Evolutionary conservation across 53 echinoderm and acorn worm species (phyloP), one percentile per base, ranked within the genome.

Genomic region (Echinarachnius parma): DNA sequence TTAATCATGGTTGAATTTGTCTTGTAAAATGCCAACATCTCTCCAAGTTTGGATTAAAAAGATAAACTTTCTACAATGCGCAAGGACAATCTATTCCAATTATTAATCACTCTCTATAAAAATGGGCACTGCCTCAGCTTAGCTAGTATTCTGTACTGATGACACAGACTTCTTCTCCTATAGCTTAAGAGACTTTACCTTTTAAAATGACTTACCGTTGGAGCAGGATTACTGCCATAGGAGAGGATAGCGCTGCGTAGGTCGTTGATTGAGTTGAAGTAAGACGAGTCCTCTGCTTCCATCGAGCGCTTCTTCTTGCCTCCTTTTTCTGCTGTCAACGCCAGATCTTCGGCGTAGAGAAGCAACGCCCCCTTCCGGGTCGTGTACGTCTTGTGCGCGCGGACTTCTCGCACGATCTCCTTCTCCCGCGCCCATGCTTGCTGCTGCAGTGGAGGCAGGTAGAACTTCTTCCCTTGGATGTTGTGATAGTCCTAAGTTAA

Each of bases 401-500:
- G 72, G 19, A 98, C 47, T 49, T 88, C 71, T 28, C 81, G 33
- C 14, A 76, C 59, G 16, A 80, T 79, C 23, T 86, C 34, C 54
- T 53, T 39, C 42, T 72, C 74, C 4, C 39, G 55, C 36, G 57
- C 25, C 74, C 74, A 94, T 32, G 90, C 85, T 39, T 78, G 80
- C 57, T 86, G 98, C 30, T 98, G 82, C 14, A 98, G 64, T 9
- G 98, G 98, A n/a, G 91, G 98, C 33, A 98, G 71, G 77, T 89
- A 98, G 46, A 81, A 98, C 45, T 63, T 69, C 8, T 82, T 79
- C 4, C 62, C 68, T 29, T 83, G 83, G 19, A 98, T 88, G 67
- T 98, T 98, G 78, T 91, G 83, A 46, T 98, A 98, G 68, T 91
- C 98, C 96, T 91, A n/a, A n/a, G n/a, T n/a, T n/a, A n/a, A n/a